Evolutionary conservation across 2,888 invertebrate species (phyloP).

Genomic region (Eupeodes latifasciatus): DNA sequence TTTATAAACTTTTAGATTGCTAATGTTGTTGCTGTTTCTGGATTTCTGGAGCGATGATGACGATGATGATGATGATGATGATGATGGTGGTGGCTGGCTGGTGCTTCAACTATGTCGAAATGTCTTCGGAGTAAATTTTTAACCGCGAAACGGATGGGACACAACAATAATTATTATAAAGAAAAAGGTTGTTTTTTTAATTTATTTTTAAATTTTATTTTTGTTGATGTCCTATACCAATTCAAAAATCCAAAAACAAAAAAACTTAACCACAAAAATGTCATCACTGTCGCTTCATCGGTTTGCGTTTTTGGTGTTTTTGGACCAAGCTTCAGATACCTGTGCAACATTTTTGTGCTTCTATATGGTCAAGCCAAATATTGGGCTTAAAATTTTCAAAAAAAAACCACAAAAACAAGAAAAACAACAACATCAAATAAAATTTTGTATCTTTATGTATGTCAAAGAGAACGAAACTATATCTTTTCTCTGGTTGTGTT

Average conservation of each 20-base stretch:
- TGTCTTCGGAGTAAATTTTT: constrained; percentile 52
- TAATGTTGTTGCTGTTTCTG: constrained; percentile 49
- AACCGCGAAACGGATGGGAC: constrained; percentile 75
- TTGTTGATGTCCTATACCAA: background rate
- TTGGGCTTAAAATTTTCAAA: constrained; percentile 39
- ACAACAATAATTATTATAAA: constrained; percentile 69
- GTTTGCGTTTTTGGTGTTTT: constrained; percentile 73
- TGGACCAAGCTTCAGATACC: constrained; percentile 69
- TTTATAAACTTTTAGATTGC: constrained; percentile 52
- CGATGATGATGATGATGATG: constrained; percentile 7
- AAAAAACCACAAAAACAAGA: constrained; percentile 50
- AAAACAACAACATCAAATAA: constrained; percentile 40
- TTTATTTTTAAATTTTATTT: background rate
- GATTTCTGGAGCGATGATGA: background rate
- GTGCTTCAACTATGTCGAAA: constrained; percentile 66
- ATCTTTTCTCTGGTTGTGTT: constrained; percentile 35
- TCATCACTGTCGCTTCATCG: constrained; percentile 83
- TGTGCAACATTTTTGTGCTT: constrained; percentile 75
- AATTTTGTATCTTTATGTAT: constrained; percentile 3
- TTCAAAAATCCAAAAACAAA: background rate
- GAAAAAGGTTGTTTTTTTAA: constrained; percentile 31
- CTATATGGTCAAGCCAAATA: constrained; percentile 50
- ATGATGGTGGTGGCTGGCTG: constrained; percentile 47
- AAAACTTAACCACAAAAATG: constrained; percentile 81
- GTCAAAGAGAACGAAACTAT: constrained; percentile 61